A percentile compares a stretch with the other conserved stretches of the same genome.
Evolutionary conservation across 1,140 invertebrate species (phyloP).

Genomic region (Plodia interpunctella): DNA sequence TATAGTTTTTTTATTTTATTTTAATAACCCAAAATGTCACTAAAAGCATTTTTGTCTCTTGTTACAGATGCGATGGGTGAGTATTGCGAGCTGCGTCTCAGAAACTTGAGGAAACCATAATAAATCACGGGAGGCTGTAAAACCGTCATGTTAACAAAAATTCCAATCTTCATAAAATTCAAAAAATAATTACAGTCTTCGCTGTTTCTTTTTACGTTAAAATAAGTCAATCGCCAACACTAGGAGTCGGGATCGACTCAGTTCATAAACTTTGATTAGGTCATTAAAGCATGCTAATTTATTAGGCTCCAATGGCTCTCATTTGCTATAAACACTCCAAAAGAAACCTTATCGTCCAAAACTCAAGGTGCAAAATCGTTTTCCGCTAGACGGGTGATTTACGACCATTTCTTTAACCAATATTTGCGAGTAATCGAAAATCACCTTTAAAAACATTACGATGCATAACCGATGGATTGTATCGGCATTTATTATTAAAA

Average conservation of each 20-base stretch:
- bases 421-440: slow-evolving; percentile 56
- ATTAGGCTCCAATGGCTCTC: slow-evolving; percentile 64
- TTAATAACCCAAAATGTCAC: neutral
- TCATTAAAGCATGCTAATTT: slow-evolving; percentile 76
- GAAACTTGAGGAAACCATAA: slow-evolving; percentile 43
- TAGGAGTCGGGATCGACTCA: slow-evolving; percentile 73
- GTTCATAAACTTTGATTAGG: slow-evolving; percentile 76
- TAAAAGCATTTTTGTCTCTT: slow-evolving; percentile 49
- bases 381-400: slow-evolving; percentile 26
- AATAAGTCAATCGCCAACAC: slow-evolving; percentile 74
- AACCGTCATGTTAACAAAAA: slow-evolving; percentile 65
- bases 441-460: slow-evolving; percentile 42
- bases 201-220: slow-evolving; percentile 46
- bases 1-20: neutral
- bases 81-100: slow-evolving; percentile 30
- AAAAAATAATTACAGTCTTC: slow-evolving; percentile 63
- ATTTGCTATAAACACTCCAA: slow-evolving; percentile 53
- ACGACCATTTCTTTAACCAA: slow-evolving; percentile 32
- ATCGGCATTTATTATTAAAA: slow-evolving; percentile 3
- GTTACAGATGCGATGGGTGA: slow-evolving; percentile 82
- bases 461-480: slow-evolving; percentile 16
- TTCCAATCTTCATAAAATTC: slow-evolving; percentile 75
- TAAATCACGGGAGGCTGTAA: slow-evolving; percentile 60
- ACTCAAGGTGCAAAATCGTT: slow-evolving; percentile 31
- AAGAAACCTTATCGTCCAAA: slow-evolving; percentile 42